Evolutionary conservation across 2,113 vertebrate genomes (phyloP).

Genomic region (Pogona vitticeps): DNA sequence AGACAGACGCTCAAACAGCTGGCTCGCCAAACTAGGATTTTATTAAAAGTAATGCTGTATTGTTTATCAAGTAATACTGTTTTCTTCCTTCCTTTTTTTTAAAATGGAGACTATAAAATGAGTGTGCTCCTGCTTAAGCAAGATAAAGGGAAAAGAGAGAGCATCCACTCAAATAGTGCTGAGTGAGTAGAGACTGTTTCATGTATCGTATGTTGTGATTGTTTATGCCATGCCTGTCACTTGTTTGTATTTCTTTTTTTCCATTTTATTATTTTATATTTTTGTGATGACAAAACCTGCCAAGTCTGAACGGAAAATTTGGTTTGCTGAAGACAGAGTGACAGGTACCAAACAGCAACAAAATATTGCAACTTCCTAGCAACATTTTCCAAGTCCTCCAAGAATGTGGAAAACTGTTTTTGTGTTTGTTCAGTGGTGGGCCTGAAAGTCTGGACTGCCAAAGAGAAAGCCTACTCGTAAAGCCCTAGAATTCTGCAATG

Average conservation of each 20-base stretch:
- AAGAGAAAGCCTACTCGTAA: not conserved
- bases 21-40: constrained; percentile 67
- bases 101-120: constrained; percentile 61
- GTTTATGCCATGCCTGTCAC: not conserved
- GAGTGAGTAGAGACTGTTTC: not conserved
- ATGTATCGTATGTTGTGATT: no score
- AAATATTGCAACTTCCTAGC: not conserved
- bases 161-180: not conserved
- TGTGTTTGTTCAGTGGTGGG: not conserved
- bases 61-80: constrained; percentile 58
- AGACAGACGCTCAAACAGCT: constrained; percentile 67
- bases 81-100: constrained; percentile 45
- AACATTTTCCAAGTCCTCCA: not conserved
- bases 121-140: constrained; percentile 45
- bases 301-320: not conserved
- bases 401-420: not conserved
- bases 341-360: not conserved
- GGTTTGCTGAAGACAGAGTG: not conserved
- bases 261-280: not conserved
- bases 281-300: not conserved
- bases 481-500: not conserved
- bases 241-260: not conserved
- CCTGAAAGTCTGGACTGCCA: not conserved
- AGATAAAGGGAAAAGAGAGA: not conserved
- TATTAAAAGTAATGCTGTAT: constrained; percentile 73